Conservation (phyloP, 2,888 invertebrate species). For the Rugalucina vietnamica region DNA sequence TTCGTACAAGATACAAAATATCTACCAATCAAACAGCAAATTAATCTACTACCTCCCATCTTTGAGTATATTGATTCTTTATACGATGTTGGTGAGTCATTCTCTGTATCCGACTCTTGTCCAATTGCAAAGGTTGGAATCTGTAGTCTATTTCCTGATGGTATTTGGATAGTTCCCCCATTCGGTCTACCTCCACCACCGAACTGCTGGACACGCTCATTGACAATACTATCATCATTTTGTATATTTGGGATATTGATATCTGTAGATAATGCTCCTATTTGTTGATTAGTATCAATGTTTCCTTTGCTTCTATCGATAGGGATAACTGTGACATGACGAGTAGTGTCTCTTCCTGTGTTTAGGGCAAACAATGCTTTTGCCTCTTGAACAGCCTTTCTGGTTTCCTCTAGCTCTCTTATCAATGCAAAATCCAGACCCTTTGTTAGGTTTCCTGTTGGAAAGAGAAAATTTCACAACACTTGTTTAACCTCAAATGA, state of each 20-base stretch:
- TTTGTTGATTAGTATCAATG: no score
- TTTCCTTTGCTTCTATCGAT: slow-evolving; percentile 64
- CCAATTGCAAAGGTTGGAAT: not conserved
- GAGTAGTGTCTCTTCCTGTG: slow-evolving; percentile 57
- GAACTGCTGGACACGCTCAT: no score
- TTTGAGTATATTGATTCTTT: slow-evolving; percentile 55
- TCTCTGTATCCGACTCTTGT: slow-evolving; percentile 37
- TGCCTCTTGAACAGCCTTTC: slow-evolving; percentile 73
- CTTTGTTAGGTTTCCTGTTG: not conserved
- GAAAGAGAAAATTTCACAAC: no score
- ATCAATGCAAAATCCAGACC: slow-evolving; percentile 62
- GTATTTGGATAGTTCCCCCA: no score
- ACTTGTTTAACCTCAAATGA: no score
- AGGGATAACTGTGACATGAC: slow-evolving; percentile 76
- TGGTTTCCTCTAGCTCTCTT: slow-evolving; percentile 72
- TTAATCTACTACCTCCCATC: slow-evolving; percentile 58
- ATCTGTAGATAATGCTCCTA: no score
- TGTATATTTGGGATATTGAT: no score
- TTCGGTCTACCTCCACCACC: no score
- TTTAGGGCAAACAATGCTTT: slow-evolving; percentile 64
- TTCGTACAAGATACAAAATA: not conserved
- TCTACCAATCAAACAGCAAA: not conserved
- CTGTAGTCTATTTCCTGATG: not conserved
- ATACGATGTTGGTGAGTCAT: slow-evolving; percentile 11
- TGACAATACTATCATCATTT: no score